phyloP scores from a whole-genome alignment of 2,888 invertebrate genomes.

The Byasa hedistus region DNA sequence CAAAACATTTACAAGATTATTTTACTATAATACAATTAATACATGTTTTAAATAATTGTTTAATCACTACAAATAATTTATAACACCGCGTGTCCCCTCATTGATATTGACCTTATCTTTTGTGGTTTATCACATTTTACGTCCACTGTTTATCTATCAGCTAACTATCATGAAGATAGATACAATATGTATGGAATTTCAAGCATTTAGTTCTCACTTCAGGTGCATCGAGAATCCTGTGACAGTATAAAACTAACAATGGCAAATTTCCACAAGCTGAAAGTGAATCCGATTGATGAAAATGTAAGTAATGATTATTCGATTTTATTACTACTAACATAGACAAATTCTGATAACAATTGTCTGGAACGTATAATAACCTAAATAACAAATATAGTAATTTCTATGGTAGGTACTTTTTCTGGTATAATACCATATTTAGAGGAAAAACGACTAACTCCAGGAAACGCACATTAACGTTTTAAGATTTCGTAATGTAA shows the following conservation, averaged over 20 bases:
- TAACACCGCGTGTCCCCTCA: neutral
- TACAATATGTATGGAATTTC: constrained; percentile 7
- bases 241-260: constrained; percentile 32
- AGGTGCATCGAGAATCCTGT: constrained; percentile 40
- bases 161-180: constrained; percentile 22
- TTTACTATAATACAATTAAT: neutral
- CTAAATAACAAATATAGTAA: neutral
- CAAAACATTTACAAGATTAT: neutral
- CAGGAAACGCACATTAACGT: too few relatives aligned
- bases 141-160: constrained; percentile 11
- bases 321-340: neutral
- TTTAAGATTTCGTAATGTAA: too few relatives aligned
- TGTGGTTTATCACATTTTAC: constrained; percentile 19
- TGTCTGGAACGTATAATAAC: neutral
- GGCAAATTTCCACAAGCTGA: constrained; percentile 41
- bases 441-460: too few relatives aligned
- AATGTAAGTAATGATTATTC: constrained; percentile 46
- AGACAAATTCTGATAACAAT: neutral
- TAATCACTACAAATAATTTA: neutral
- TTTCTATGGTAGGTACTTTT: too few relatives aligned
- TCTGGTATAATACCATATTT: neutral
- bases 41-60: neutral
- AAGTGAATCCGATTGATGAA: constrained; percentile 48
- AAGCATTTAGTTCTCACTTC: constrained; percentile 53
- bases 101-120: constrained; percentile 3